phyloP scores from a whole-genome alignment of 2,797 vertebrate genomes.

The Melanitta fusca region DNA sequence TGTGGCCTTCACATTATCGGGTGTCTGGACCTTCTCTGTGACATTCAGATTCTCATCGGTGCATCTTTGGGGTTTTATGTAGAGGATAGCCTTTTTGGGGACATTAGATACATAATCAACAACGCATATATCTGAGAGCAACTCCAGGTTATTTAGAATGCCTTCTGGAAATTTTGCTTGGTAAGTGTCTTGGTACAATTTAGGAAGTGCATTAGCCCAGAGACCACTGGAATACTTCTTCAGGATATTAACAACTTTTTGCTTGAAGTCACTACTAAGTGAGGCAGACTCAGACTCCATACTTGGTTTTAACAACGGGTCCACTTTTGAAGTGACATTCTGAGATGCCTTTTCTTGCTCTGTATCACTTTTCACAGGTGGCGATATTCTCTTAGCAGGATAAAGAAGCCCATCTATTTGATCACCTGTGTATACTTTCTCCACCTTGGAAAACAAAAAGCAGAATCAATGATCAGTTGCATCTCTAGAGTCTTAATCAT shows the following conservation, averaged over 20 bases:
- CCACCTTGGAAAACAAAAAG: slow-evolving; percentile 76
- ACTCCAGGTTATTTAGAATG: slow-evolving; percentile 82
- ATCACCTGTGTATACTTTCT: slow-evolving; percentile 74
- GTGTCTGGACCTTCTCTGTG: slow-evolving; percentile 22
- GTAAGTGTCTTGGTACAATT: slow-evolving; percentile 88
- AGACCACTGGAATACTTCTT: slow-evolving; percentile 87
- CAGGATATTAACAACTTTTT: slow-evolving; percentile 87
- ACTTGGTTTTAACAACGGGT: background rate
- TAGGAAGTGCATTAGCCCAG: slow-evolving; percentile 91
- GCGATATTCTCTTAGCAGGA: slow-evolving; percentile 78
- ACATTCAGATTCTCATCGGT: slow-evolving; percentile 79
- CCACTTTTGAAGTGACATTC: slow-evolving; percentile 35
- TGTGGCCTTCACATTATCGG: slow-evolving; percentile 31
- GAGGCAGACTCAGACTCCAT: slow-evolving; percentile 16
- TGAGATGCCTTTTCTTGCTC: slow-evolving; percentile 66
- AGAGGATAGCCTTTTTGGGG: slow-evolving; percentile 90
- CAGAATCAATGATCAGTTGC: background rate
- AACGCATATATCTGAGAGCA: slow-evolving; percentile 85
- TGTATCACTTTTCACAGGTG: slow-evolving; percentile 21
- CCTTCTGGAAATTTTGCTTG: slow-evolving; percentile 86
- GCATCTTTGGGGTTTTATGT: slow-evolving; percentile 80
- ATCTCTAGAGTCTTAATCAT: background rate
- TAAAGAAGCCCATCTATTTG: slow-evolving; percentile 84
- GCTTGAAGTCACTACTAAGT: slow-evolving; percentile 76
- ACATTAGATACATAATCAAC: slow-evolving; percentile 86